phyloP scores from a whole-genome alignment of 2,797 vertebrate genomes.

The Pipistrellus pygmaeus region DNA sequence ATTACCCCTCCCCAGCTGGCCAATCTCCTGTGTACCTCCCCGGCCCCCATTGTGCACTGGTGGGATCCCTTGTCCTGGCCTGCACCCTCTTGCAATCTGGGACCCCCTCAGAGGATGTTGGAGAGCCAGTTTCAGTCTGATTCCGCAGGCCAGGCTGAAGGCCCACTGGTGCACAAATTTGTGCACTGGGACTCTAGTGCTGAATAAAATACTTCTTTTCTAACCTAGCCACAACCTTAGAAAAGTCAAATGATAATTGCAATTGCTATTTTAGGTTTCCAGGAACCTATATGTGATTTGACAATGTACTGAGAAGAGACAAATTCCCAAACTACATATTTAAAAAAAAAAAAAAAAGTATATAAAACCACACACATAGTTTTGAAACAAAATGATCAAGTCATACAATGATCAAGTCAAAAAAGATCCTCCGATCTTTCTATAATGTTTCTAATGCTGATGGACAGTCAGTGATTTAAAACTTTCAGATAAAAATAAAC shows the following conservation, averaged over 20 bases:
- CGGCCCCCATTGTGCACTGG: too few relatives aligned
- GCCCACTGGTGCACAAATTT: too few relatives aligned
- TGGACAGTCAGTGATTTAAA: not conserved
- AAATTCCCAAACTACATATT: not conserved
- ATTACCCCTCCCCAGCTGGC: too few relatives aligned
- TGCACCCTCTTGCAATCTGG: too few relatives aligned
- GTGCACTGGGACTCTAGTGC: not conserved
- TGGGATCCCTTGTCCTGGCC: too few relatives aligned
- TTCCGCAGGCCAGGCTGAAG: too few relatives aligned
- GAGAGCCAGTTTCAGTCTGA: too few relatives aligned
- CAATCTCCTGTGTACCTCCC: too few relatives aligned
- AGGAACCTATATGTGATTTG: not conserved
- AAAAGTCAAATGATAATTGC: conserved; percentile 80
- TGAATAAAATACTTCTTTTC: conserved; percentile 78
- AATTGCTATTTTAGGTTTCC: conserved; percentile 64
- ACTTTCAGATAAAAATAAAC: conserved; percentile 21
- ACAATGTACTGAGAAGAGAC: not conserved
- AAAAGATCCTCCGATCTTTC: not conserved
- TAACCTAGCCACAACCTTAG: conserved; percentile 72
- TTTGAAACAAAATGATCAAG: not conserved
- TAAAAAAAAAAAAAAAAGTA: not conserved
- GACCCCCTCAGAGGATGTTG: accelerated
- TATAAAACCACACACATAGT: not conserved
- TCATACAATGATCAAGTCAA: not conserved
- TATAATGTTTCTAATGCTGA: not conserved